Percentiles rank a stretch among this genome's conserved stretches.
Conservation (phyloP, 2,113 vertebrate genomes). For the Cepphus grylle region DNA sequence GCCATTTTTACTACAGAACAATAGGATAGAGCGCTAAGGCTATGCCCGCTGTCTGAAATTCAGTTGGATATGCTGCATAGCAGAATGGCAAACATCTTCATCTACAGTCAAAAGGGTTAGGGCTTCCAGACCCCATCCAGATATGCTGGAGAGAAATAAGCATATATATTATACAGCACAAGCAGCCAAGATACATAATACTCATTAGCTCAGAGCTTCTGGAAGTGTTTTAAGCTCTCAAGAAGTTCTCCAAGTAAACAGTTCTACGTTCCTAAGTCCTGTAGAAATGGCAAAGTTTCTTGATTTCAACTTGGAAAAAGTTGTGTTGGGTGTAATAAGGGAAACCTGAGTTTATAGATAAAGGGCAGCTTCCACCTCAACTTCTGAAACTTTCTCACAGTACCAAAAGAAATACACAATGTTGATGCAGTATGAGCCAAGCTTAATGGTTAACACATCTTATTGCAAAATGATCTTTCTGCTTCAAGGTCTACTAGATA, state of each 20-base stretch:
- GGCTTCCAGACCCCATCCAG: neutral
- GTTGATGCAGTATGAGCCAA: neutral
- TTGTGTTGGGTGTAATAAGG: neutral
- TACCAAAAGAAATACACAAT: neutral
- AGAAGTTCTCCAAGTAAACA: neutral
- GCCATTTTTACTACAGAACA: neutral
- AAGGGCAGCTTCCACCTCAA: neutral
- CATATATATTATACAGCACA: neutral
- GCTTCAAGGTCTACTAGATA: neutral
- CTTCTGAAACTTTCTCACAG: neutral
- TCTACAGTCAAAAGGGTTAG: neutral
- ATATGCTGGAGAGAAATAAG: neutral
- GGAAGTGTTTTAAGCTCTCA: neutral
- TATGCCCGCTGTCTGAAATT: neutral
- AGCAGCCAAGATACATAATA: neutral
- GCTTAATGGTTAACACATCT: neutral
- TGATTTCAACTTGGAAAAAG: neutral
- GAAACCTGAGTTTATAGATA: neutral
- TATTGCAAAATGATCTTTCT: neutral
- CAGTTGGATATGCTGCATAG: neutral
- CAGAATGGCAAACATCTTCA: neutral
- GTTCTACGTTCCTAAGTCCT: neutral
- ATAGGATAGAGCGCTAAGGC: neutral
- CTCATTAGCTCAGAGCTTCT: neutral
- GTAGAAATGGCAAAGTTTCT: neutral